These are phyloP conservation scores for Cyprinella venusta DNA, from an alignment of 2,797 vertebrate genomes.

Conservation along the genomic window DNA sequence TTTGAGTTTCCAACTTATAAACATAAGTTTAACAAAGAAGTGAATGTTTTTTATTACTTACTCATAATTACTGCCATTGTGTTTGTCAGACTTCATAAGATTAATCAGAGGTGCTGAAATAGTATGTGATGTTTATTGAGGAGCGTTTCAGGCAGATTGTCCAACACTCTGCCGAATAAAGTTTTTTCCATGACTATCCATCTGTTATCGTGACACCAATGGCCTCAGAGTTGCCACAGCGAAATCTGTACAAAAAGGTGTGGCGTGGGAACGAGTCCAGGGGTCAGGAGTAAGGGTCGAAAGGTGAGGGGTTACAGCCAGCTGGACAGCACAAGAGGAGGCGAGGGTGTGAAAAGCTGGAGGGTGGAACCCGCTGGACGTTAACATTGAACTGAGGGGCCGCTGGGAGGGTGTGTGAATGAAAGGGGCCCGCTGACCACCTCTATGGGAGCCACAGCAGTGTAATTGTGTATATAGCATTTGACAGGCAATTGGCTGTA, in stretches of 20 bases:
- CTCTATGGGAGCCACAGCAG: slow-evolving; percentile 67
- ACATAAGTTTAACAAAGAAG: background rate
- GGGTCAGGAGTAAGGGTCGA: slow-evolving; percentile 82
- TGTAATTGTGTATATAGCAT: slow-evolving; percentile 71
- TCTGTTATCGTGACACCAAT: slow-evolving; percentile 84
- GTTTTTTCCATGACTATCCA: slow-evolving; percentile 81
- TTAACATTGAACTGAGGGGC: slow-evolving; percentile 80
- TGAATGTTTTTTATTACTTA: background rate
- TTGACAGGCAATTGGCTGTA: slow-evolving; percentile 79
- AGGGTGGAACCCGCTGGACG: slow-evolving; percentile 75
- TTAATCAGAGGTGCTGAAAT: slow-evolving; percentile 65
- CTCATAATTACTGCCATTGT: background rate
- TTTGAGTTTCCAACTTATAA: background rate
- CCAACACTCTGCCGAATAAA: slow-evolving; percentile 73
- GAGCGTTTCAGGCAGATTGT: slow-evolving; percentile 67
- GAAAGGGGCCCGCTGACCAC: slow-evolving; percentile 63
- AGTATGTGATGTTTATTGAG: slow-evolving; percentile 62
- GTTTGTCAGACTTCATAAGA: slow-evolving; percentile 74
- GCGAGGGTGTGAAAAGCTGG: slow-evolving; percentile 78
- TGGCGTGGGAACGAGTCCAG: slow-evolving; percentile 83
- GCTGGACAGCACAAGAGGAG: slow-evolving; percentile 83
- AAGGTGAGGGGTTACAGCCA: slow-evolving; percentile 77
- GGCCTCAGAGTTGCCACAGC: slow-evolving; percentile 80
- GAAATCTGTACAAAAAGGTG: slow-evolving; percentile 81
- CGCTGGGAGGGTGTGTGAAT: slow-evolving; percentile 47